Evolutionary conservation across 2,888 invertebrate genomes (phyloP), one percentile per base, ranked within the genome.

Genomic region (Smittia sp.): DNA sequence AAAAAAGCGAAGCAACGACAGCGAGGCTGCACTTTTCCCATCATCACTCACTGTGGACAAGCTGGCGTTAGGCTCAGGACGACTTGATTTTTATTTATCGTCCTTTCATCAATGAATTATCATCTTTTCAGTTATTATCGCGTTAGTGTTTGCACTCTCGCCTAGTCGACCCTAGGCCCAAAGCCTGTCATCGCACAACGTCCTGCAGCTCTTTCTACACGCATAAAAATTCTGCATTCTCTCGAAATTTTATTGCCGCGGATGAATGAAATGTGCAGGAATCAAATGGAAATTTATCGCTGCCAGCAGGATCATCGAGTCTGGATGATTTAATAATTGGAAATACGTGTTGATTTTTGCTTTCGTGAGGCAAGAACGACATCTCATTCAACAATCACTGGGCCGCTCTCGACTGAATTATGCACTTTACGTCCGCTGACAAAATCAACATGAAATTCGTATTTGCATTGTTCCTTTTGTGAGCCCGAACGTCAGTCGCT

Each of bases 71-170:
- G 22, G 58, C 25, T 54, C 15, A 3, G 54, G 46, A 70, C 41
- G 54, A 70, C 58, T 72, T 72, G 72, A 72, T 72, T 72, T 72
- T 72, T 72, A 72, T 72, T 72, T 72, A 72, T 62, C 62, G 72
- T 72, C 32, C 72, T 54, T 72, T 72, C 72, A 54, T 69, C 69
- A 72, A 72, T 72, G 62, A 72, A 72, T 72, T 72, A 72, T 62
- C 69, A 27, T 27, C 46, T 69, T 32, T 41, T 69, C 72, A 22
- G 24, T 54, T 72, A 62, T 72, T 72, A 72, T 72, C 72, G 46
- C 46, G 32, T 41, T 41, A 15, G 46, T 70, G 70, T 58, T 70
- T 70, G 70, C 70, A 72, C 52, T 52, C 52, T 58, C 18, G 22
- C 2, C 9, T 18, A 4, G 58, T 58, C 20, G 18, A 3, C 58